Conservation (phyloP, 2,888 invertebrate genomes). For the Trichogramma dendrolimi region DNA sequence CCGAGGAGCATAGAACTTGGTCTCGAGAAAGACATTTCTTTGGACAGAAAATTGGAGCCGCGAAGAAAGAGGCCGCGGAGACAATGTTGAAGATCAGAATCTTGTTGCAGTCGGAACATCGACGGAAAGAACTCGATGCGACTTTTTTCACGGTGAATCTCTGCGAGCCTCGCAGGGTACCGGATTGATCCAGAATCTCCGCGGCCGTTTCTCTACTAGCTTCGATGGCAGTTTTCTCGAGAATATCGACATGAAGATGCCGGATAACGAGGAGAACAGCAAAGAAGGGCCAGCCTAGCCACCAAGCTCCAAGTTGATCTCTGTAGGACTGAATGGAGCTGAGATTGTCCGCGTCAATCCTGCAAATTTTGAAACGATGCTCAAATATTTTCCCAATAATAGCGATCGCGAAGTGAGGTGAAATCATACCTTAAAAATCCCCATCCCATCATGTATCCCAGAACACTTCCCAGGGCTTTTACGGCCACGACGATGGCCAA, state of each 20-base stretch:
- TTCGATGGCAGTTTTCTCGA: conserved; percentile 56
- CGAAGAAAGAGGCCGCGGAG: conserved; percentile 54
- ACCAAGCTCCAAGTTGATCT: conserved; percentile 49
- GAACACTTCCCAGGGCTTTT: conserved; percentile 40
- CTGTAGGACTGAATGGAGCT: conserved; percentile 38
- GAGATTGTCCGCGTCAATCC: conserved; percentile 31
- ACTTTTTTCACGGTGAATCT: conserved; percentile 27
- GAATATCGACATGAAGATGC: conserved; percentile 56
- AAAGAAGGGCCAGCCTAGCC: conserved; percentile 57
- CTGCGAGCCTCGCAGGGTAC: conserved; percentile 35
- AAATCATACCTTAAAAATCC: conserved; percentile 36
- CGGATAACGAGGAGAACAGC: conserved; percentile 53
- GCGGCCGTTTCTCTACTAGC: conserved; percentile 58
- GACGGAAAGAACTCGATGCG: conserved; percentile 52
- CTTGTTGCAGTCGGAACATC: conserved; percentile 56
- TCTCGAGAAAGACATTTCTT: conserved; percentile 59
- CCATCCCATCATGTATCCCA: conserved; percentile 46
- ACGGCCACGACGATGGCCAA: conserved; percentile 40
- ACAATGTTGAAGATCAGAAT: conserved; percentile 56
- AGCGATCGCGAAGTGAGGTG: no score
- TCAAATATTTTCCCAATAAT: no score
- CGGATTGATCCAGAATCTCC: conserved; percentile 54
- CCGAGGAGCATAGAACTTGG: conserved; percentile 58
- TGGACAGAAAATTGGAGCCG: conserved; percentile 56
- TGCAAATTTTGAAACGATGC: background rate